A percentile compares a stretch with the other conserved stretches of the same genome.
phyloP scores from a whole-genome alignment of 2,888 invertebrate species.

The Emmelina monodactyla region DNA sequence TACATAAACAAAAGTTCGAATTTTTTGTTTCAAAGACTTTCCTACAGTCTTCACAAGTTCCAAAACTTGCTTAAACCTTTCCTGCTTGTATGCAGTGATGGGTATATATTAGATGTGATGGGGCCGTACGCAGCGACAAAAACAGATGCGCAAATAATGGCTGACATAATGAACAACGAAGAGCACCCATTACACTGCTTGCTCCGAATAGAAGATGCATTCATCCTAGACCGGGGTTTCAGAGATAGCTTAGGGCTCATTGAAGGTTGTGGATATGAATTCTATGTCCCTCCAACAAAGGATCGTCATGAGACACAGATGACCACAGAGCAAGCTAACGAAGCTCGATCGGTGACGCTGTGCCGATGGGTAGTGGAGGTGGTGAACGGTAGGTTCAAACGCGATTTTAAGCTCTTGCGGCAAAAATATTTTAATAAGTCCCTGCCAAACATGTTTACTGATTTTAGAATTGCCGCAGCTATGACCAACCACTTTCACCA shows the following conservation, averaged over 20 bases:
- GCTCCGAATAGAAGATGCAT: constrained; percentile 2
- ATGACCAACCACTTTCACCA: constrained; percentile 8
- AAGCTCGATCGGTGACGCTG: constrained; percentile 5
- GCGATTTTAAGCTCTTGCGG: constrained; percentile 5
- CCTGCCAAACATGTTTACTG: constrained; percentile 3
- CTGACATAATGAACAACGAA: no score
- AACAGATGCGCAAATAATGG: no score
- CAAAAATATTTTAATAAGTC: constrained; percentile 8
- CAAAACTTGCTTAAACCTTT: no score
- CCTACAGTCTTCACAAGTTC: no score
- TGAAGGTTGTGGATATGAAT: constrained; percentile 3
- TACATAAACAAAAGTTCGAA: no score
- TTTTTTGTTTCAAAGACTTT: no score
- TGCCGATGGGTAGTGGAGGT: constrained; percentile 9
- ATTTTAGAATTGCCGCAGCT: constrained; percentile 7
- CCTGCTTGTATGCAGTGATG: no score
- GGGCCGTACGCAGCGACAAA: no score
- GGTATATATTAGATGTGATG: no score
- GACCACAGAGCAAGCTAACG: constrained; percentile 4
- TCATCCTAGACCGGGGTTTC: constrained; percentile 7
- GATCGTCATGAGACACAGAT: constrained; percentile 4
- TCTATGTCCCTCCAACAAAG: constrained; percentile 5
- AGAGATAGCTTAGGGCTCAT: constrained; percentile 4
- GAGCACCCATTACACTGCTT: neutral
- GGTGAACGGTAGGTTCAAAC: constrained; percentile 8